Base-by-base conservation (phyloP, 1,140 invertebrate species). In the Stenopsyche tienmushanensis region DNA sequence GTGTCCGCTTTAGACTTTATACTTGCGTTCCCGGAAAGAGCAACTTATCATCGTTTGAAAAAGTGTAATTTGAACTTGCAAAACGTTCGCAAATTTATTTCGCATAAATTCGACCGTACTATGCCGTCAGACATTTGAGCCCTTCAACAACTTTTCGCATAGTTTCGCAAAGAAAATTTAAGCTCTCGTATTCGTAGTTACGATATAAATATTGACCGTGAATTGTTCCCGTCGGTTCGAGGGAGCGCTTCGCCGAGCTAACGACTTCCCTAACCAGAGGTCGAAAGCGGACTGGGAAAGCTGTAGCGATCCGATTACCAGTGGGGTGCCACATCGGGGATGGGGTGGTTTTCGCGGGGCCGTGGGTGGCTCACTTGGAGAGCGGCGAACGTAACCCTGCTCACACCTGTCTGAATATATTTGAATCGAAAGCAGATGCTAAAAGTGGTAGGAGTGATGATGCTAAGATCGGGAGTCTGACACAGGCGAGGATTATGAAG, bases 321-420 rank as follows among this genome's bases (percentile, higher is more conserved):
- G 44, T 18, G 44, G 17, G 44, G 10, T 47, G 44, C 8, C 17
- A 7, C 5, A 5, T 47, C 10, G 44, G 44, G 8, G 8, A 7
- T 5, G 17, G 44, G 44, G 17, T 47, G 44, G 44, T 47, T 8
- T 8, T 47, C 44, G 44, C 7, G 44, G 44, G 44, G 29, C 13
- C 29, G 29, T 34, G 10, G 44, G 44, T 20, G 17, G 44, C 17
- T 8, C 18, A 47, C 44, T 47, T 15, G 10, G 44, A 47, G 44
- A n/a, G 34, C n/a, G 34, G 34, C 34, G 34, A 39, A n/a, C 7
- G 34, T 20, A 47, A 47, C 44, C 44, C 44, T 47, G 44, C 44
- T 47, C 44, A 47, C 44, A 47, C 44, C 44, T 47, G 44, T 47
- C 44, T 47, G 44, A 47, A 47, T 47, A 47, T 47, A 47, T 47